Evolutionary conservation across 2,113 vertebrate genomes (phyloP), one percentile per base, ranked within the genome.

Genomic region (Neopipo cinnamomea): DNA sequence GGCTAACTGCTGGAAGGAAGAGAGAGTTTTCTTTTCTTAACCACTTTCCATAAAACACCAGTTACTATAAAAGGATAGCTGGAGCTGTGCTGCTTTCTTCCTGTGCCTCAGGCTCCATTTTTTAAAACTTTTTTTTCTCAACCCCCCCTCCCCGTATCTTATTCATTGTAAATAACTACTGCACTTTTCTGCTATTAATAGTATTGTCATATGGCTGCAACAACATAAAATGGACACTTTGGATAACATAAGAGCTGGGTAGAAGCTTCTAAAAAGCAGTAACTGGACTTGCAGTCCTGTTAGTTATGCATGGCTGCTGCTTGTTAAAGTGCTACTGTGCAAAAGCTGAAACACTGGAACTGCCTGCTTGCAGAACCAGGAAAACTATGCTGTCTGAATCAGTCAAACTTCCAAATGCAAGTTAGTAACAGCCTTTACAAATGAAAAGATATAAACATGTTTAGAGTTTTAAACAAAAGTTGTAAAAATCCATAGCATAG

Each of bases 261-360:
- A 33, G 47, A 53, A 37, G 44, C 80, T 88, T 88, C 85, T 89
- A 67, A 72, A 93, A 83, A 92, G 80, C 79, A 87, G 76, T 56
- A 65, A 83, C 88, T 80, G 72, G 73, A 50, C 73, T 91, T 92
- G 76, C 56, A 92, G 73, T 74, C 68, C 63, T 75, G 79, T 95
- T 96, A 88, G 91, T 73, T 96, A 92, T 94, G 92, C 93, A 89
- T 95, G 93, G 93, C 88, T 93, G 95, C 92, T 93, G 92, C 79
- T 93, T 67, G 78, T 85, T 93, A 95, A 92, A 97, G 89, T 94
- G 84, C 94, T 91, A 52, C 93, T 94, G 90, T 90, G 83, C 79
- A 91, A 83, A 89, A 91, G 83, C 95, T 84, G 79, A 67, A 89
- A 74, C 90, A 80, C 79, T 95, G 95, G 85, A 94, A 90, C 90